These are phyloP conservation scores for Corythornis madagascariensis DNA, from an alignment of 2,113 vertebrate genomes.

Conservation along the genomic window DNA sequence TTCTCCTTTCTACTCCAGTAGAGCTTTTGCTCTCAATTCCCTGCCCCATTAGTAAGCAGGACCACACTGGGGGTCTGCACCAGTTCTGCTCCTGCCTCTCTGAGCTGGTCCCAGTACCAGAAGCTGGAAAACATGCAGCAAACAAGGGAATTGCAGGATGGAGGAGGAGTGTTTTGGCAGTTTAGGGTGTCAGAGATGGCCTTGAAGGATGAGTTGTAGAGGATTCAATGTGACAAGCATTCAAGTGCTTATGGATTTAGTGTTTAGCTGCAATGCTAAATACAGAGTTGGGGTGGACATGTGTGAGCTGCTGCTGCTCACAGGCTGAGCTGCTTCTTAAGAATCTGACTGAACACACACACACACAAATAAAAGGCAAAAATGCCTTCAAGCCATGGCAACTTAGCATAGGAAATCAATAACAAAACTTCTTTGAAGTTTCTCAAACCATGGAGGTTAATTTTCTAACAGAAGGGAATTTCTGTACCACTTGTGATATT, in stretches of 20 bases:
- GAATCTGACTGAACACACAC: background rate
- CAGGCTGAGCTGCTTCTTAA: background rate
- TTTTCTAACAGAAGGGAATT: background rate
- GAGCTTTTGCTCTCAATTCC: background rate
- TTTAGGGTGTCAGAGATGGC: background rate
- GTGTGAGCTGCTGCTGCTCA: background rate
- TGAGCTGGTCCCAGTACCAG: background rate
- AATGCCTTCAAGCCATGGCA: background rate
- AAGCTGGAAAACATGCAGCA: background rate
- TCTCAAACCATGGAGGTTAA: background rate
- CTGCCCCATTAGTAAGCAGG: background rate
- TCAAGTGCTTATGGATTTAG: background rate
- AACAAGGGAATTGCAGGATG: background rate
- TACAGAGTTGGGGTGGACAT: background rate
- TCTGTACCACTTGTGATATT: background rate
- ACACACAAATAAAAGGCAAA: background rate
- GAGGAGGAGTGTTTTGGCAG: background rate
- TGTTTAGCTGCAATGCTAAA: background rate
- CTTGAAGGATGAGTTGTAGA: background rate
- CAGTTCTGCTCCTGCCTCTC: background rate
- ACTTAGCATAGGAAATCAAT: background rate
- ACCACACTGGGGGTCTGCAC: accelerated
- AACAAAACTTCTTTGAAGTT: background rate
- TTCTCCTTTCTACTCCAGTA: background rate
- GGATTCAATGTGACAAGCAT: background rate